These are phyloP conservation scores for Orientallactaga sibirica DNA, from an alignment of 2,797 vertebrate genomes.

Conservation along the genomic window DNA sequence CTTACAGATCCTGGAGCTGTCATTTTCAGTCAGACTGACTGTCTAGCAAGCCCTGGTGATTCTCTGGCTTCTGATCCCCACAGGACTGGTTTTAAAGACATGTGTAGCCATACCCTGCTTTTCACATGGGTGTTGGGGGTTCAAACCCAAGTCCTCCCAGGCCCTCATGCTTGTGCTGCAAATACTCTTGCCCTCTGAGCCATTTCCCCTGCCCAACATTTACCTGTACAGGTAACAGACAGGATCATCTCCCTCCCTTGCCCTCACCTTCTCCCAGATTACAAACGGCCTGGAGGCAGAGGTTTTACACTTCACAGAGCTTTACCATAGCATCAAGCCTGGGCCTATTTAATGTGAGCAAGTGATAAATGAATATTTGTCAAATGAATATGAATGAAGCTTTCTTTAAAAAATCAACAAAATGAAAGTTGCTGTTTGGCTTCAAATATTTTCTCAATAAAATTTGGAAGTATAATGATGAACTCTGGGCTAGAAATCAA, in stretches of 20 bases:
- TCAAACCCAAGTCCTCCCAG: too few species aligned
- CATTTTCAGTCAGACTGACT: too few species aligned
- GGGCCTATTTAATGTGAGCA: conserved; percentile 53
- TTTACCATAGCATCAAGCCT: background rate
- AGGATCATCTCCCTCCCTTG: background rate
- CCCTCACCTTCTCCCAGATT: too few species aligned
- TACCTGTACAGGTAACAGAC: background rate
- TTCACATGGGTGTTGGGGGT: too few species aligned
- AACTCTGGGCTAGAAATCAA: conserved; percentile 73
- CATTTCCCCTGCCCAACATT: background rate
- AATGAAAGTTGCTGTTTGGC: conserved; percentile 75
- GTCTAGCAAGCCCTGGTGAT: too few species aligned
- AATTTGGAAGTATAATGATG: conserved; percentile 80
- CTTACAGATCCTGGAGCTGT: too few species aligned
- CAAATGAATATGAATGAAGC: conserved; percentile 76
- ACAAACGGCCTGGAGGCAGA: conserved; percentile 39
- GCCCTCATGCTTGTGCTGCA: too few species aligned
- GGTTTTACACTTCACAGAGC: background rate
- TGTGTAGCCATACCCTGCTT: too few species aligned
- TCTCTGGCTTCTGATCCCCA: too few species aligned
- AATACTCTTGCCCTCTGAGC: too few species aligned
- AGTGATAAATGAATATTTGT: conserved; percentile 68
- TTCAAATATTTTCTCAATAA: conserved; percentile 79
- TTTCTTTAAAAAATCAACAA: conserved; percentile 78
- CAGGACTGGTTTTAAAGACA: too few species aligned